A percentile compares a stretch with the other conserved stretches of the same genome.
These are phyloP conservation scores for Bellardia bayeri DNA, from an alignment of 2,888 invertebrate genomes.

Conservation along the genomic window DNA sequence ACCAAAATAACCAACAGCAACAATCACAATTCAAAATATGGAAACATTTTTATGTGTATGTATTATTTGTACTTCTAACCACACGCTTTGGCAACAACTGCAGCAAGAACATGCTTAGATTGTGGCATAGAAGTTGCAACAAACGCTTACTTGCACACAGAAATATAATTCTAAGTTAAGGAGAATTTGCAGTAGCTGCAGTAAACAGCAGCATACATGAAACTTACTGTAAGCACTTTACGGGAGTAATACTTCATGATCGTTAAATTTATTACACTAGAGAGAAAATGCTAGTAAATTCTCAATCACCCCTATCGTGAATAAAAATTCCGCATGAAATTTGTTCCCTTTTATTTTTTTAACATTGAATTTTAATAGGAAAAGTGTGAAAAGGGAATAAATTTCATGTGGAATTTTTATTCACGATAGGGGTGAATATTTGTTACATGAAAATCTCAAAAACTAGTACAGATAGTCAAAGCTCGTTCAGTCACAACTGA, in stretches of 20 bases:
- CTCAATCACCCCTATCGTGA: no score
- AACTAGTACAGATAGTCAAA: no score
- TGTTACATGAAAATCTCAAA: no score
- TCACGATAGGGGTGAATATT: no score
- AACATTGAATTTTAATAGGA: no score
- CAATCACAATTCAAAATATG: neutral
- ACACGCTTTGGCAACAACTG: constrained; percentile 25
- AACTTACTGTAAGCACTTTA: constrained; percentile 11
- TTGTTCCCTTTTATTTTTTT: no score
- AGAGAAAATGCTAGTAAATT: neutral
- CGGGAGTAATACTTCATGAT: constrained; percentile 25
- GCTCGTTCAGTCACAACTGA: no score
- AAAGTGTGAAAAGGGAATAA: no score
- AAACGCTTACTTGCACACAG: neutral
- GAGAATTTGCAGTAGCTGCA: constrained; percentile 31
- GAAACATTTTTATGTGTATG: no score
- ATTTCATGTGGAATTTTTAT: no score
- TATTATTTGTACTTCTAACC: constrained; percentile 21
- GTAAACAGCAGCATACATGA: constrained; percentile 30
- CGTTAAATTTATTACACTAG: constrained; percentile 9
- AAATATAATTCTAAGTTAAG: constrained; percentile 5
- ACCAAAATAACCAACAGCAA: constrained; percentile 31
- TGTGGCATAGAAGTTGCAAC: constrained; percentile 6
- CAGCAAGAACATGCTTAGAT: constrained; percentile 6
- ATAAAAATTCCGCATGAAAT: no score